Percentiles rank a stretch among this genome's conserved stretches.
Evolutionary conservation across 1,140 invertebrate species (phyloP).

Genomic region (Micrasema minimum): DNA sequence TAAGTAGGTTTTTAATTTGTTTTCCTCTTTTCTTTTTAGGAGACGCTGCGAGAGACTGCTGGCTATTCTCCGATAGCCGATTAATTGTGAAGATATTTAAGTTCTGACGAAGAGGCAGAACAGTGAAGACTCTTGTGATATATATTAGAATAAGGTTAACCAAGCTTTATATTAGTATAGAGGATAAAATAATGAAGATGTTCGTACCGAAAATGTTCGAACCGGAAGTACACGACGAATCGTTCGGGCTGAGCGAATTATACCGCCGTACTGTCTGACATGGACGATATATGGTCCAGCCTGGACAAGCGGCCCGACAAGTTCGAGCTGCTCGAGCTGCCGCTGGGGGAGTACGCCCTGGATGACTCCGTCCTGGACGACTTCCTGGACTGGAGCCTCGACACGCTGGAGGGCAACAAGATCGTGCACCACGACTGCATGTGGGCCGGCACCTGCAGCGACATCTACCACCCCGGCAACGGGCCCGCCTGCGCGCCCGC

Average conservation of each 20-base stretch:
- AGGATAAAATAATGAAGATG: conserved; percentile 45
- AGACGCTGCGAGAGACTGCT: conserved; percentile 46
- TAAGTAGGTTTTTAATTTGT: background rate
- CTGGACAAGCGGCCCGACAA: conserved; percentile 48
- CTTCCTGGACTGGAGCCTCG: conserved; percentile 59
- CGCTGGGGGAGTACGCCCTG: conserved; percentile 55
- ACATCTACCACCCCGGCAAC: conserved; percentile 54
- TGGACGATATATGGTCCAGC: conserved; percentile 49
- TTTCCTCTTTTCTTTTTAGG: conserved; percentile 4
- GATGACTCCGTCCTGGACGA: conserved; percentile 56
- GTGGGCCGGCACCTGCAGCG: conserved; percentile 63
- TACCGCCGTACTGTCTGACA: conserved; percentile 41
- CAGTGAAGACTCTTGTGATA: conserved; percentile 51
- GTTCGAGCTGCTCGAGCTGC: conserved; percentile 59
- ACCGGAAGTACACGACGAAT: conserved; percentile 28
- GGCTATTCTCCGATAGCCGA: conserved; percentile 35
- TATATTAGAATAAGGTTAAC: conserved; percentile 42
- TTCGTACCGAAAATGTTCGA: conserved; percentile 35
- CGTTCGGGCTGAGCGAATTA: conserved; percentile 42
- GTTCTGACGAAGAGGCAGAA: conserved; percentile 43
- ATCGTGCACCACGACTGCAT: conserved; percentile 66
- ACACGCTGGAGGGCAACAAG: conserved; percentile 60
- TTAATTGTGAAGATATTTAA: conserved; percentile 49
- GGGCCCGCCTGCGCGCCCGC: conserved; percentile 45
- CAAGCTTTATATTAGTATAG: conserved; percentile 32